Percentiles rank a stretch among this genome's conserved stretches.
Evolutionary conservation across 2,888 invertebrate genomes (phyloP).

Genomic region (Linnaemya vulpina): DNA sequence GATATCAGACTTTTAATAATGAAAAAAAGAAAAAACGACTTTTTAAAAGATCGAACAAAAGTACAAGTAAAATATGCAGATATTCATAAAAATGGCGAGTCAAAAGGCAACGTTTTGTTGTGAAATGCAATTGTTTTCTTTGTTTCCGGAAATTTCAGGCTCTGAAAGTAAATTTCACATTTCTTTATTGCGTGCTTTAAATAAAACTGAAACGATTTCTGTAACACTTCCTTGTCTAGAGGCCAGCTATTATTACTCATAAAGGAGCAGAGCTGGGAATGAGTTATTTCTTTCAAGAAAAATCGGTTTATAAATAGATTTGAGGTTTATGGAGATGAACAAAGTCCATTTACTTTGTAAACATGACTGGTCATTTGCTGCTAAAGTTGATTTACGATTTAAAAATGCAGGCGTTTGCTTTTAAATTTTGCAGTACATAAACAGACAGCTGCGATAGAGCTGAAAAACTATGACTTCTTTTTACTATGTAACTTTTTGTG

Average conservation of each 20-base stretch:
- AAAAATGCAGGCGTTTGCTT: neutral
- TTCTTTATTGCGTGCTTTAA: neutral
- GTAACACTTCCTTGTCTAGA: slow-evolving; percentile 52
- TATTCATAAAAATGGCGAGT: neutral
- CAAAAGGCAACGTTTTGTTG: neutral
- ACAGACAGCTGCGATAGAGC: neutral
- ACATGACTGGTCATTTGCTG: slow-evolving; percentile 35
- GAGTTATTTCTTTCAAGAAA: slow-evolving; percentile 11
- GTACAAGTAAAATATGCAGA: too few species aligned
- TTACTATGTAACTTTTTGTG: neutral
- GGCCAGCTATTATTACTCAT: slow-evolving; percentile 43
- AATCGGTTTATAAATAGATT: slow-evolving; percentile 18
- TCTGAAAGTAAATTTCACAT: neutral
- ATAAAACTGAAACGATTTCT: slow-evolving; percentile 26
- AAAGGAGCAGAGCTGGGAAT: slow-evolving; percentile 18
- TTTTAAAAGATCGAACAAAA: too few species aligned
- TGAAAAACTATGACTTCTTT: slow-evolving; percentile 7
- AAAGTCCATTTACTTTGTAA: slow-evolving; percentile 44
- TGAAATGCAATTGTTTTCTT: neutral
- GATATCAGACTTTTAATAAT: too few species aligned
- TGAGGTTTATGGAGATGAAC: neutral
- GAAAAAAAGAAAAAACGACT: too few species aligned
- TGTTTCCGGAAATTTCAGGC: slow-evolving; percentile 22
- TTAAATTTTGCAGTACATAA: neutral
- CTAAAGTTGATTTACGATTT: neutral